Base-by-base conservation (phyloP, 2,888 invertebrate species). In the Xanthia icteritia region DNA sequence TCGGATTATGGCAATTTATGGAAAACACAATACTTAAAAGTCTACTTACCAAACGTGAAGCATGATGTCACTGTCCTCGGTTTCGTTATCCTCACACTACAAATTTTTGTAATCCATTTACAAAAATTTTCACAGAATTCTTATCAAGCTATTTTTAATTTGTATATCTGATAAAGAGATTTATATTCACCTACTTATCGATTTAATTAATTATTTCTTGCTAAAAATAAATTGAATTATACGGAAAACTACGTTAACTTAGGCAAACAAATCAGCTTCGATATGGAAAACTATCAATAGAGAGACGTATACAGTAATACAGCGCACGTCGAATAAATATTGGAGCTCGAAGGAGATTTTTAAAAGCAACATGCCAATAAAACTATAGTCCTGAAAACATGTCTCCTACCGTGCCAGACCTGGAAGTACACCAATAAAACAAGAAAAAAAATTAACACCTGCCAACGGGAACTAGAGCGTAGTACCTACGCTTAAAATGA, bases 91-190 rank as follows among this genome's bases (percentile, higher is more conserved):
- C 64, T 31, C 45, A 15, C 20, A 36, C 66, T n/a, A 58, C 48
- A 56, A 54, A n/a, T n/a, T n/a, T n/a, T n/a, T n/a, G n/a, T n/a
- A n/a, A n/a, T n/a, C n/a, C 15, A 56, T 31, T 31, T n/a, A n/a
- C n/a, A n/a, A 31, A 1, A 31, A 51, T 42, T 71, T 13, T 70
- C 56, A 48, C 17, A 56, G 77, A 71, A 71, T 76, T 70, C 23
- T 68, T 84, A 81, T 81, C 75, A 15, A n/a, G 8, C 76, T 68
- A 82, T 75, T 84, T 81, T 82, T 68, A 82, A 65, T 71, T 71
- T 56, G 13, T 39, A 4, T 54, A 81, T 61, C 76, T 70, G 83
- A 83, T 83, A 84, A 73, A 56, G 0, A 17, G 23, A 73, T 70
- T 70, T 60, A 5, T 9, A 31, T 6, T 48, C 17, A 77, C 45